Base-by-base conservation (phyloP, 2,888 invertebrate species). In the Pseudoips prasinana region DNA sequence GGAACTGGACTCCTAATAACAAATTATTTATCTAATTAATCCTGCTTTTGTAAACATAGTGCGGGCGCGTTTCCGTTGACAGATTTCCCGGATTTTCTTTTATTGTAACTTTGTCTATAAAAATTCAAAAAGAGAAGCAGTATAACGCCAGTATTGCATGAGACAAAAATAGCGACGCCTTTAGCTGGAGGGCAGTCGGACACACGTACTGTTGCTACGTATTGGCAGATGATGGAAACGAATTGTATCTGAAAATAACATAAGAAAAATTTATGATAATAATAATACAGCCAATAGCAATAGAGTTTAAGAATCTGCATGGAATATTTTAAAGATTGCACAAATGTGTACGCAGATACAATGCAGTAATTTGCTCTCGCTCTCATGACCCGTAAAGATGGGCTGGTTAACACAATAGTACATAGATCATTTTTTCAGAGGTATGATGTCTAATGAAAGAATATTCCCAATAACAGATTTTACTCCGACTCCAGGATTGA, bases 91-190 rank as follows among this genome's bases (percentile, higher is more conserved):
- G 22, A 25, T 39, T 37, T 45, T 39, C 58, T 64, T 11, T 69
- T 66, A 5, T 60, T 64, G 38, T 87, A 87, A 31, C 61, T 83
- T 33, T 85, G 73, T n/a, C 71, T 60, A 46, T 93, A 94, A 66
- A 93, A 93, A 46, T 92, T 90, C 2, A 90, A 73, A 61, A 94
- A 94, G 9, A 93, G 84, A 29, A 92, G 82, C 0, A 93, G 69
- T 54, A 93, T 92, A 14, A 92, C 81, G 0, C 60, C 54, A 0
- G 92, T 88, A 61, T 93, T 92, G 25, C 86, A 64, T 0, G 83
- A 73, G 10, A 92, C 85, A 51, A 93, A 90, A n/a, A 82, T 70
- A 0, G 90, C 84, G 0, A 92, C 73, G 0, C 85, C 76, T 59
- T 85, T 91, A 0, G 92, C 89, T 1, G 91, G 90, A 8, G 92